Evolutionary conservation across 2,797 vertebrate genomes (phyloP), one percentile per base, ranked within the genome.

Genomic region (Knipowitschia caucasica): DNA sequence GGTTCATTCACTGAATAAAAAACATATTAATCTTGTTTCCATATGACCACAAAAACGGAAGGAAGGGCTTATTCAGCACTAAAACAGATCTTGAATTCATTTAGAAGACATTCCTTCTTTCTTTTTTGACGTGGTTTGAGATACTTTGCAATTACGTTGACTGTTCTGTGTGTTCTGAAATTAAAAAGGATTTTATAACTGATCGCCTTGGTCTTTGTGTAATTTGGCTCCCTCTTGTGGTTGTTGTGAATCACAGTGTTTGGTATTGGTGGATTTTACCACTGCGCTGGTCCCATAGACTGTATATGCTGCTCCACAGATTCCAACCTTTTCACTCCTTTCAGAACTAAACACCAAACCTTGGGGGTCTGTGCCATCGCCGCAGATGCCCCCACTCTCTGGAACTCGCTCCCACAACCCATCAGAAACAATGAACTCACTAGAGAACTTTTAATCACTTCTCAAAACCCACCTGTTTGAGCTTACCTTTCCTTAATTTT

Each of bases 111-210:
- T 85, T 86, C 75, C 72, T 69, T 50, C 67, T 64, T 76, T 54
- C 38, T 44, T 57, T n/a, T 75, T 77, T 59, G 40, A 57, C 62
- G 77, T 78, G 64, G 40, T 77, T 69, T 83, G 56, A 61, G 56
- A 71, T 57, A 65, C 64, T 58, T 64, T 83, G 69, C 84, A 87
- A 90, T 87, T 85, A 82, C 84, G 89, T 89, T 84, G 84, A 89
- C 80, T 85, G 68, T 92, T 83, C 83, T 88, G 89, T 91, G 88
- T 90, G 83, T 86, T 89, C 65, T 89, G 92, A 88, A 75, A 91
- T 92, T 94, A 95, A 94, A 96, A 91, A 82, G 36, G 66, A 81
- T 93, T 89, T 93, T 93, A 73, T 93, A 91, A 91, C 79, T 87
- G 77, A 83, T 15, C 40, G 30, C 46, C 36, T 7, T 2, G 17